Conservation (phyloP, 1,140 invertebrate genomes). For the Platyura marginata region DNA sequence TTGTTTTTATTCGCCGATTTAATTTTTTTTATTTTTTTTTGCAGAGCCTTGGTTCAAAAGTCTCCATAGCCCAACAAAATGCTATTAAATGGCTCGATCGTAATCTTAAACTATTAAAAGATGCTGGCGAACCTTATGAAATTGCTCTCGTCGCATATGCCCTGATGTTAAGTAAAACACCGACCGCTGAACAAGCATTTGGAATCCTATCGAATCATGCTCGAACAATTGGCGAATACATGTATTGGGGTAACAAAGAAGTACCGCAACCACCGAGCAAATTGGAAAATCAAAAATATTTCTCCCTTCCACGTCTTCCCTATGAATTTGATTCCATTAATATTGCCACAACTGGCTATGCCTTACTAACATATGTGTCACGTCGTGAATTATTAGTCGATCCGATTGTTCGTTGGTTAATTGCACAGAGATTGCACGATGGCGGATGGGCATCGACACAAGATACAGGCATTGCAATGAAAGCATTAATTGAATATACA, state of each 20-base stretch:
- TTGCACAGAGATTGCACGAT: slow-evolving; percentile 75
- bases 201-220: slow-evolving; percentile 45
- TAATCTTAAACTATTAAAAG: slow-evolving; percentile 54
- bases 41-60: slow-evolving; percentile 46
- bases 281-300: slow-evolving; percentile 79
- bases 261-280: slow-evolving; percentile 64
- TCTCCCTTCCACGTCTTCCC: slow-evolving; percentile 67
- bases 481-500: slow-evolving; percentile 80
- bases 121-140: slow-evolving; percentile 58
- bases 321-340: slow-evolving; percentile 81
- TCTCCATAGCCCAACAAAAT: slow-evolving; percentile 44
- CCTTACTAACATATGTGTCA: slow-evolving; percentile 71
- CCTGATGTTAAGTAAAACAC: slow-evolving; percentile 56
- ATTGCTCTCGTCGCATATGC: slow-evolving; percentile 78
- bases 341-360: slow-evolving; percentile 84
- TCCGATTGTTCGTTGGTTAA: slow-evolving; percentile 83
- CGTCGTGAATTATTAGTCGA: slow-evolving; percentile 62
- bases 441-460: slow-evolving; percentile 91
- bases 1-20: background rate
- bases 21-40: slow-evolving; percentile 4
- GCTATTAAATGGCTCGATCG: slow-evolving; percentile 68
- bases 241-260: slow-evolving; percentile 65
- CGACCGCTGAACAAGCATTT: slow-evolving; percentile 64
- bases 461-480: slow-evolving; percentile 75
- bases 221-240: slow-evolving; percentile 49